Percentiles rank a stretch among this genome's conserved stretches.
Conservation (phyloP, 2,888 invertebrate species). For the Agonum fuliginosum region DNA sequence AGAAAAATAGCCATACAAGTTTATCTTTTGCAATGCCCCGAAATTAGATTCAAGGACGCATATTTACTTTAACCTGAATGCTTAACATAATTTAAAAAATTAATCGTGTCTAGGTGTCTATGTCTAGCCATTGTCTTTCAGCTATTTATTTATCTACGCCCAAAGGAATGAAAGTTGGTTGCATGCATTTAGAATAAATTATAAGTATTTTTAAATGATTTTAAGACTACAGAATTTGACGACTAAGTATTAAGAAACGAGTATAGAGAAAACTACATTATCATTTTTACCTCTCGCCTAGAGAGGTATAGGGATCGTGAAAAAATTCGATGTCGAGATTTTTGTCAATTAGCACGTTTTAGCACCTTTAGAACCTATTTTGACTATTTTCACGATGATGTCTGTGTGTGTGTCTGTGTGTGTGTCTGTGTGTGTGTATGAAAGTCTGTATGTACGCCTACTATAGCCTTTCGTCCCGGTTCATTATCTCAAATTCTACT, state of each 20-base stretch:
- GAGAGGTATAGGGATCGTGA: too few species aligned
- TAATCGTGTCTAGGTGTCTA: too few species aligned
- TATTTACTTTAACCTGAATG: neutral
- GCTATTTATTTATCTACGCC: neutral
- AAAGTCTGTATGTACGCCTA: too few species aligned
- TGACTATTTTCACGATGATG: too few species aligned
- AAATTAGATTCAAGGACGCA: neutral
- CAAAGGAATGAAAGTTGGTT: neutral
- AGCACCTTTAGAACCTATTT: too few species aligned
- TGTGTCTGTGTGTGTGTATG: too few species aligned
- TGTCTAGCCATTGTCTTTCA: slow-evolving; percentile 1
- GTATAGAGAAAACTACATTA: slow-evolving; percentile 9
- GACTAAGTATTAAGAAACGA: neutral
- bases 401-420: too few species aligned
- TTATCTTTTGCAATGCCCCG: neutral
- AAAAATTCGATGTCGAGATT: too few species aligned
- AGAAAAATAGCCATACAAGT: slow-evolving; percentile 1
- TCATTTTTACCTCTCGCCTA: too few species aligned
- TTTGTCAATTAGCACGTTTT: too few species aligned
- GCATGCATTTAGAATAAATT: neutral
- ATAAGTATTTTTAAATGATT: neutral
- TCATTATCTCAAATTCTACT: too few species aligned
- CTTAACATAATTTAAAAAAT: slow-evolving; percentile 10
- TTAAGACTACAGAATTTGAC: neutral
- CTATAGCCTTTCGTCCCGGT: too few species aligned